Evolutionary conservation across 2,888 invertebrate genomes (phyloP).

Genomic region (Phytoseiulus persimilis): DNA sequence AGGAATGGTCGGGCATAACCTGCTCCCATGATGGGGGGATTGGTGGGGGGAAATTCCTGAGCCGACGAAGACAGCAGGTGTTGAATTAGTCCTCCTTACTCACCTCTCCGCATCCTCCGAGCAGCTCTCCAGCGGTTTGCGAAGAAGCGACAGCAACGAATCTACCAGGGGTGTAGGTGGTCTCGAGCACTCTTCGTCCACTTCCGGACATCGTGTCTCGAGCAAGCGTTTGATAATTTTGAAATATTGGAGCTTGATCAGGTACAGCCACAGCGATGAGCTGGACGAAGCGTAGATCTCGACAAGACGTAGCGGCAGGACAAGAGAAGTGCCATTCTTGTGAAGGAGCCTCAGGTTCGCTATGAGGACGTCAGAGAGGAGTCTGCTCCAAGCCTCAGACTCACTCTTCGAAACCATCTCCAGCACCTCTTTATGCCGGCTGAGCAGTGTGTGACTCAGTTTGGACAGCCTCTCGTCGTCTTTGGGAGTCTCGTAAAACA

Average conservation of each 20-base stretch:
- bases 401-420: slow-evolving; percentile 43
- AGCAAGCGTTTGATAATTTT: slow-evolving; percentile 62
- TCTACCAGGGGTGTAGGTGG: slow-evolving; percentile 66
- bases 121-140: slow-evolving; percentile 59
- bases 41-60: too few species aligned
- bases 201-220: slow-evolving; percentile 61
- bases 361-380: slow-evolving; percentile 41
- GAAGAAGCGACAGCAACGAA: slow-evolving; percentile 66
- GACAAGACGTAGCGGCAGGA: slow-evolving; percentile 67
- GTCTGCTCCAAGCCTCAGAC: slow-evolving; percentile 46
- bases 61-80: too few species aligned
- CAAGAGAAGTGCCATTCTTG: slow-evolving; percentile 53
- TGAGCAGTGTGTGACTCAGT: slow-evolving; percentile 48
- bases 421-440: slow-evolving; percentile 46
- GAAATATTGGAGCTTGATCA: slow-evolving; percentile 61
- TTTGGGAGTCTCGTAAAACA: slow-evolving; percentile 8
- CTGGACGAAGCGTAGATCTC: slow-evolving; percentile 57
- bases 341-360: slow-evolving; percentile 47
- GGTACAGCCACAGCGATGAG: slow-evolving; percentile 46
- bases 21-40: too few species aligned
- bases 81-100: neutral
- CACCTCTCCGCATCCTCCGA: slow-evolving; percentile 39
- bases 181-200: slow-evolving; percentile 60
- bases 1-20: slow-evolving; percentile 57
- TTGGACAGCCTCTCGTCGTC: slow-evolving; percentile 41